phyloP scores from a whole-genome alignment of 1,140 invertebrate genomes.

The Melitaea cinxia region DNA sequence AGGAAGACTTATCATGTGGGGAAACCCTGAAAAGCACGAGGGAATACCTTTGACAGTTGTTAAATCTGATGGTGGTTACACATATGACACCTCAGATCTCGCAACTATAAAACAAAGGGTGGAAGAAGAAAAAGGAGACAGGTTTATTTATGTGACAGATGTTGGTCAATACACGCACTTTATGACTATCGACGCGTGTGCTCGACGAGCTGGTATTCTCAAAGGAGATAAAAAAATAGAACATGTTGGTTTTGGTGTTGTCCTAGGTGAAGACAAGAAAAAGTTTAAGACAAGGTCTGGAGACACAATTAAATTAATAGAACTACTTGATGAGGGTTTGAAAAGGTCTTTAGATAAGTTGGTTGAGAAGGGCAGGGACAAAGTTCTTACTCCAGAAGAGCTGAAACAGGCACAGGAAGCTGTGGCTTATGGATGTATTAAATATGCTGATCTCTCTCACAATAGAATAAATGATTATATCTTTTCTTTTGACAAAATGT shows the following conservation, averaged over 20 bases:
- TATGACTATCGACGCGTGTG: slow-evolving; percentile 87
- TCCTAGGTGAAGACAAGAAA: slow-evolving; percentile 99
- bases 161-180: slow-evolving; percentile 96
- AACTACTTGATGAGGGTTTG: slow-evolving; percentile 97
- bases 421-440: slow-evolving; percentile 99
- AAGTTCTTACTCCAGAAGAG: slow-evolving; percentile 92
- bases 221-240: slow-evolving; percentile 87
- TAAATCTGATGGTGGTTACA: slow-evolving; percentile 99
- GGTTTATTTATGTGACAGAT: slow-evolving; percentile 98
- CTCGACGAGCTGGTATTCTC: slow-evolving; percentile 87
- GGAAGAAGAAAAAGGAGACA: slow-evolving; percentile 93
- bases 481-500: slow-evolving; percentile 99
- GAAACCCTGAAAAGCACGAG: slow-evolving; percentile 79
- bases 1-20: slow-evolving; percentile 96
- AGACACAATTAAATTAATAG: slow-evolving; percentile 94
- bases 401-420: slow-evolving; percentile 92
- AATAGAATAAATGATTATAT: slow-evolving; percentile 97
- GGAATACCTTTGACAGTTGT: slow-evolving; percentile 95
- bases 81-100: slow-evolving; percentile 99
- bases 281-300: slow-evolving; percentile 99
- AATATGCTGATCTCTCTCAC: slow-evolving; percentile 98
- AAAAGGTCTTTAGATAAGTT: slow-evolving; percentile 93
- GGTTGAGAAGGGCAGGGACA: slow-evolving; percentile 94
- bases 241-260: slow-evolving; percentile 98
- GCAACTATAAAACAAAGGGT: slow-evolving; percentile 95